Evolutionary conservation across 2,888 invertebrate genomes (phyloP), one percentile per base, ranked within the genome.

Genomic region (Xestia sexstrigata): DNA sequence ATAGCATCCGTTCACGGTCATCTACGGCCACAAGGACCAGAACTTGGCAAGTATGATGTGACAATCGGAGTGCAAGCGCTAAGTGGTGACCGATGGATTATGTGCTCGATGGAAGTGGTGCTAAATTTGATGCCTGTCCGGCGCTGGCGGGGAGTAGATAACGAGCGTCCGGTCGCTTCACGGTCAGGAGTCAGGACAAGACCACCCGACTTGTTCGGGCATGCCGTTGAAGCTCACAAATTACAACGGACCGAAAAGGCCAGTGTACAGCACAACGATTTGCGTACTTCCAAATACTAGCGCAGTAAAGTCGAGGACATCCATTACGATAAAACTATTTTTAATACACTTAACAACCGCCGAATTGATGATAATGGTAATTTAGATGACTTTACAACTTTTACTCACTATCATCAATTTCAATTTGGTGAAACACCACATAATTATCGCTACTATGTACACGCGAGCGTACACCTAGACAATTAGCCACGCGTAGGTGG

Each of bases 61-160:
- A 63, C 86, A 87, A 68, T 87, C 79, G 72, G 30, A 70, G 58
- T 76, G 85, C 67, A 73, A 77, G 77, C 47, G n/a, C 58, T 68
- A 70, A 80, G 74, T 55, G 30, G 63, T 73, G 72, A 82, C 75
- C 73, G 81, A 76, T 68, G 79, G 67, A 67, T 62, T 47, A 42
- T n/a, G 62, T 63, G 77, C 66, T 58, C 15, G 71, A 35, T 60
- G 52, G 58, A 52, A 81, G 73, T 68, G 68, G 68, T 82, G 68
- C 63, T 78, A 68, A 87, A 86, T 77, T 73, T 85, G 86, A 71
- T 42, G 82, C 49, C 71, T 82, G 82, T 84, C 74, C 85, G 70
- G 70, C 63, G 68, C 35, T 73, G 81, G 65, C 70, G 68, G 49
- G 23, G 72, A 82, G 71, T 74, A 82, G 68, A 85, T 85, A 85